These are phyloP conservation scores for Nerophis lumbriciformis DNA, from an alignment of 2,113 vertebrate genomes.

Conservation along the genomic window DNA sequence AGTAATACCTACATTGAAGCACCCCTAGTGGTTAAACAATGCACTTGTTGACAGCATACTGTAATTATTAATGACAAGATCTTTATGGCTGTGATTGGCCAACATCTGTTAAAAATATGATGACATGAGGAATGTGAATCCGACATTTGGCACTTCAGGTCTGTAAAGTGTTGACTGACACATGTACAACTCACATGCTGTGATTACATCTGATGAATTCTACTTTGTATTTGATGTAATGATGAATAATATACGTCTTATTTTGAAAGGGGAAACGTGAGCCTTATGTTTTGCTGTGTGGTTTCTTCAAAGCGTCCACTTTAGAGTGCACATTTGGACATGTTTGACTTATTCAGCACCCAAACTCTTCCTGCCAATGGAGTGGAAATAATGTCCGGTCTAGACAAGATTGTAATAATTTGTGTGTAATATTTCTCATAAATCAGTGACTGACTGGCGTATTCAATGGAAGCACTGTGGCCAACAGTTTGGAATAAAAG, in stretches of 20 bases:
- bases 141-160: not conserved
- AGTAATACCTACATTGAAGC: too few relatives aligned
- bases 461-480: constrained; percentile 41
- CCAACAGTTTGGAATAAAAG: constrained; percentile 57
- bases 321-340: constrained; percentile 42
- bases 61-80: too few relatives aligned
- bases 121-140: too few relatives aligned
- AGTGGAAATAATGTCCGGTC: constrained; percentile 57
- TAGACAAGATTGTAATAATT: constrained; percentile 65
- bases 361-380: constrained; percentile 41
- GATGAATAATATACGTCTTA: not conserved
- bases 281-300: constrained; percentile 15
- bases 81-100: too few relatives aligned
- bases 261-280: not conserved
- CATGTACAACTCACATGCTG: not conserved
- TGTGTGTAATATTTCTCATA: constrained; percentile 65
- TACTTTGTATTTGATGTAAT: not conserved
- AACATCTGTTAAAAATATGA: too few relatives aligned
- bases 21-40: too few relatives aligned
- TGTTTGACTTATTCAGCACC: constrained; percentile 36
- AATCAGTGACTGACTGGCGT: constrained; percentile 54
- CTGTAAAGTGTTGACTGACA: not conserved
- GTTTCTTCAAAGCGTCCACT: constrained; percentile 37
- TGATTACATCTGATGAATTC: not conserved
- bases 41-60: too few relatives aligned